These are phyloP conservation scores for Coreius guichenoti DNA, from an alignment of 2,797 vertebrate genomes.

Conservation along the genomic window DNA sequence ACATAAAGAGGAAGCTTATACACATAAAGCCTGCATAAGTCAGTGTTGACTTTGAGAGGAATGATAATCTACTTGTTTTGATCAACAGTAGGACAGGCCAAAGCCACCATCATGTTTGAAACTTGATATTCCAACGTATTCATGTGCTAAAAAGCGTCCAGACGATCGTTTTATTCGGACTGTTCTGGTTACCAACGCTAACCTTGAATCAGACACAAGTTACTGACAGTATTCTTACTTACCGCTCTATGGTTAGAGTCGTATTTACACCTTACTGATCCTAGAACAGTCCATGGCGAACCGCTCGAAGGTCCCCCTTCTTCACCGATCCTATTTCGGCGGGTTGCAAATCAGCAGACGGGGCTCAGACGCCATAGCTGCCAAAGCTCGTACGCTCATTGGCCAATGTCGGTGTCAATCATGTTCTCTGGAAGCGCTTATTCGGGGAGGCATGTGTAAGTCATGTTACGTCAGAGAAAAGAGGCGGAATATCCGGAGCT, in stretches of 20 bases:
- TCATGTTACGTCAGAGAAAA: neutral
- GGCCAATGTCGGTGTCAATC: conserved; percentile 62
- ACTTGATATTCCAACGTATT: conserved; percentile 53
- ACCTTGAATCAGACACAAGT: conserved; percentile 63
- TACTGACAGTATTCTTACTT: conserved; percentile 75
- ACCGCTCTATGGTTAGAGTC: conserved; percentile 67
- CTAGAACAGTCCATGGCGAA: conserved; percentile 79
- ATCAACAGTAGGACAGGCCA: conserved; percentile 54
- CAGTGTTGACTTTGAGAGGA: conserved; percentile 38
- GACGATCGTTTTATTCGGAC: conserved; percentile 18
- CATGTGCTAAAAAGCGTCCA: neutral
- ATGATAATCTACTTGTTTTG: conserved; percentile 56
- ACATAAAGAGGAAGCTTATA: neutral
- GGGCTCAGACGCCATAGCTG: conserved; percentile 52
- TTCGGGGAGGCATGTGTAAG: conserved; percentile 53
- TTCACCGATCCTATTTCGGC: conserved; percentile 72
- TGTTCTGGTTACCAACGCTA: conserved; percentile 27
- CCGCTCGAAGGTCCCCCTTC: conserved; percentile 77
- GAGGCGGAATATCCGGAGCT: conserved; percentile 68
- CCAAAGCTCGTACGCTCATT: conserved; percentile 62
- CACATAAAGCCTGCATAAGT: neutral
- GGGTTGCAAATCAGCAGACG: conserved; percentile 81
- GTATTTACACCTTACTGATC: conserved; percentile 77
- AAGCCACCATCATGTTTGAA: conserved; percentile 54
- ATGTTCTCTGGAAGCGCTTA: accelerated